These are phyloP conservation scores for Lophura nycthemera DNA, from an alignment of 2,113 vertebrate genomes.

Conservation along the genomic window DNA sequence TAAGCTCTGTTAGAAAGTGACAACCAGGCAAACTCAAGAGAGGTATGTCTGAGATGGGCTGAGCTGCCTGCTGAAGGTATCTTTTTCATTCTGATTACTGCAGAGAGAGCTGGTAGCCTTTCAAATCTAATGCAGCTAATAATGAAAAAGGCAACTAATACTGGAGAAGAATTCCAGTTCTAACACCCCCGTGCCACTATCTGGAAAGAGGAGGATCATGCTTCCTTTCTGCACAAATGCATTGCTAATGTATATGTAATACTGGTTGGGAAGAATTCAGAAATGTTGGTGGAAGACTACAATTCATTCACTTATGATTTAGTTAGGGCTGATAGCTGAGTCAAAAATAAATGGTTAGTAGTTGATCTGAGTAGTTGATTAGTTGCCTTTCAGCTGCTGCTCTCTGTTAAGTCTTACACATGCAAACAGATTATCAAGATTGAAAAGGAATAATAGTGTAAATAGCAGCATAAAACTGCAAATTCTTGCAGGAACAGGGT, in stretches of 20 bases:
- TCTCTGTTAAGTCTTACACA: background rate
- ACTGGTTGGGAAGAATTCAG: background rate
- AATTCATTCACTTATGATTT: background rate
- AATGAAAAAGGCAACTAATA: background rate
- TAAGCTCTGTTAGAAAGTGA: background rate
- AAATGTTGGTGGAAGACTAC: background rate
- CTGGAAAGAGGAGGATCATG: background rate
- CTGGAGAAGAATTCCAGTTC: background rate
- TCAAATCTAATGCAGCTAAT: background rate
- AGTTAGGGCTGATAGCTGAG: background rate
- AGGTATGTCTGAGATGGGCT: background rate
- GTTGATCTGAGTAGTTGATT: background rate
- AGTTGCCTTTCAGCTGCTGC: background rate
- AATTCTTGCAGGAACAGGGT: background rate
- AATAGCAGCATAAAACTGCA: background rate
- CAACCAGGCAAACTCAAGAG: background rate
- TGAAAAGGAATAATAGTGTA: background rate
- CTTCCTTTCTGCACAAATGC: background rate
- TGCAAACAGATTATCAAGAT: background rate
- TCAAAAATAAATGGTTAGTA: background rate
- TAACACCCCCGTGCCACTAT: background rate
- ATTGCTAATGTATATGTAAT: background rate
- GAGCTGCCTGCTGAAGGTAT: background rate
- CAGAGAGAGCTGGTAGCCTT: background rate
- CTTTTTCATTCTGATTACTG: background rate